Evolutionary conservation across 2,888 invertebrate species (phyloP), one percentile per base, ranked within the genome.

Genomic region (Merodon equestris): DNA sequence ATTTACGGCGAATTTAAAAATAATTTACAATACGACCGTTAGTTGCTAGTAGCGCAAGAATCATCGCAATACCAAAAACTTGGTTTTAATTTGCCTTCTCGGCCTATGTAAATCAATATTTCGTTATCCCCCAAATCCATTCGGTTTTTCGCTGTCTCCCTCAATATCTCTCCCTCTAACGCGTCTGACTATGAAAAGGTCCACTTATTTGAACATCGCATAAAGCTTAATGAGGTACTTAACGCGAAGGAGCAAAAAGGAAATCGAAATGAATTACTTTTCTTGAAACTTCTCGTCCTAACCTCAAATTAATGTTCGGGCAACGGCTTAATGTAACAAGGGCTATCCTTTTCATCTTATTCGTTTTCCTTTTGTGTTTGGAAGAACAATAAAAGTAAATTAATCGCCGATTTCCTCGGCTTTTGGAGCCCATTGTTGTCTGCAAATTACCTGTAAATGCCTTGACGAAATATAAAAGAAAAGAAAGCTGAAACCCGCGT

Each of bases 301-400:
- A 36, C 67, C 9, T 9, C 27, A 42, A 77, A 67, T 47, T 48
- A 36, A 53, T 45, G 36, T 63, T 53, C 36, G 51, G 51, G 18
- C 42, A 60, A 40, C 19, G 61, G 10, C 17, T 27, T 14, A 57
- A 57, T 57, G 61, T 18, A 72, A 67, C 61, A 67, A 61, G 17
- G 57, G 47, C 27, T 34, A 61, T 51, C 61, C 66, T 45, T 68
- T 57, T 44, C 50, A 48, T 48, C 54, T 54, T 38, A 60, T 50
- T 42, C 56, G 4, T 9, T 58, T 27, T 19, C 63, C 58, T 58
- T 15, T 27, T 27, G 27, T 27, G 27, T 27, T 27, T 27, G 27
- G 27, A 63, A 40, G 48, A 47, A 60, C 51, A 61, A 77, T 77
- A 72, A 77, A 73, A 72, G 57, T 56, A 77, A 77, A 77, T 73